A percentile compares a stretch with the other conserved stretches of the same genome.
These are phyloP conservation scores for Cybosia mesomella DNA, from an alignment of 2,888 invertebrate species.

Conservation along the genomic window DNA sequence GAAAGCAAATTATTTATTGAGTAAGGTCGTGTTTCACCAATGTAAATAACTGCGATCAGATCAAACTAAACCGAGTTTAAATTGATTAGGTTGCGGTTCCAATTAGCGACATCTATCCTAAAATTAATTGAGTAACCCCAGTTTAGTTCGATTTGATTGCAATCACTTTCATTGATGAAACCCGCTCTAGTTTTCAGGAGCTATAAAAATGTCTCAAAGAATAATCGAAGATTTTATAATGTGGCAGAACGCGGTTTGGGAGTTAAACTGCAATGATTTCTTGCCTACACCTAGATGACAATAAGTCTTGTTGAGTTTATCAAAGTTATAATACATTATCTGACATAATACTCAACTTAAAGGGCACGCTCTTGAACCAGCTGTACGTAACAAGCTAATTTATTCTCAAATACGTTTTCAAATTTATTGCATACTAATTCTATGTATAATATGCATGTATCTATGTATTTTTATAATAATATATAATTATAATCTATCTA, in stretches of 20 bases:
- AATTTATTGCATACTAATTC: background rate
- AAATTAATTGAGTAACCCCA: too few species aligned
- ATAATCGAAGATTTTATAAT: constrained; percentile 19
- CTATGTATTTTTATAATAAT: background rate
- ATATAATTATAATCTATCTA: too few species aligned
- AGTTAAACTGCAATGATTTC: constrained; percentile 44
- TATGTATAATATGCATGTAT: too few species aligned
- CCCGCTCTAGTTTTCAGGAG: background rate
- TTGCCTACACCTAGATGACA: constrained; percentile 43
- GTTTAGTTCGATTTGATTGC: background rate
- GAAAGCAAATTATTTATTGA: background rate
- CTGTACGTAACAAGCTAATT: constrained; percentile 7
- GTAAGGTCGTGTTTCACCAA: background rate
- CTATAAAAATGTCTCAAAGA: constrained; percentile 22
- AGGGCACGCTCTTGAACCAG: constrained; percentile 37
- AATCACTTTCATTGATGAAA: too few species aligned
- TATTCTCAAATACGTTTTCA: background rate
- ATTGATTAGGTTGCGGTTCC: too few species aligned
- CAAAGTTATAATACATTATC: constrained; percentile 43
- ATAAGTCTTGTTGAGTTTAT: constrained; percentile 44
- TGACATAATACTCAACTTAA: constrained; percentile 70
- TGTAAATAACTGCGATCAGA: background rate
- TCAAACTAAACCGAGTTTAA: too few species aligned
- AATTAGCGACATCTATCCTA: too few species aligned
- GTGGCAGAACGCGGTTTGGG: constrained; percentile 46